phyloP scores from a whole-genome alignment of 2,888 invertebrate genomes.

The Anodontia alba region DNA sequence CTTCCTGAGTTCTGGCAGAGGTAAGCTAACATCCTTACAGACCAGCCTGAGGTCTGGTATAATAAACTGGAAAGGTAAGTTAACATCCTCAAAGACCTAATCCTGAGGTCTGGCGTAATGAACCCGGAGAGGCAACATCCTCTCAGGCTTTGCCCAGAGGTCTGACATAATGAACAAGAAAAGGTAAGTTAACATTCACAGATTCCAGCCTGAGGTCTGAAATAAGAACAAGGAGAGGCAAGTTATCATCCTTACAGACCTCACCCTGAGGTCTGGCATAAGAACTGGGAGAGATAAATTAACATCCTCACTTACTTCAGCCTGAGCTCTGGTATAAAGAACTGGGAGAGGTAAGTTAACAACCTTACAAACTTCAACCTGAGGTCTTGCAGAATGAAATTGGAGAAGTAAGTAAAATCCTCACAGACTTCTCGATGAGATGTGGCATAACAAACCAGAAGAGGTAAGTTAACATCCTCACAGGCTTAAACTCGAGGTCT shows the following conservation, averaged over 20 bases:
- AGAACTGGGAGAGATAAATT: slow-evolving; percentile 96
- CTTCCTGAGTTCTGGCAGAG: slow-evolving; percentile 99
- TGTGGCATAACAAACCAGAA: slow-evolving; percentile 98
- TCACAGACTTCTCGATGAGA: slow-evolving; percentile 94
- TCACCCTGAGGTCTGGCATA: slow-evolving; percentile 98
- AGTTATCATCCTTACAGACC: slow-evolving; percentile 97
- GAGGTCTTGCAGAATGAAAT: slow-evolving; percentile 99
- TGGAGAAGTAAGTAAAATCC: slow-evolving; percentile 89
- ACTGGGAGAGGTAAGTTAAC: slow-evolving; percentile 89
- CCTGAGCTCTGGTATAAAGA: slow-evolving; percentile 99
- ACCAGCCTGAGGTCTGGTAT: slow-evolving; percentile 97
- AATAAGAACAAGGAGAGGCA: too few relatives aligned
- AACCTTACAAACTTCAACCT: slow-evolving; percentile 95
- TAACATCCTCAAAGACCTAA: slow-evolving; percentile 90
- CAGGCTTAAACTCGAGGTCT: slow-evolving; percentile 96
- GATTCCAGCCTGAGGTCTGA: slow-evolving; percentile 97
- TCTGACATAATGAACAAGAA: too few relatives aligned
- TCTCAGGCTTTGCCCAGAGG: too few relatives aligned
- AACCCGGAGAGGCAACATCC: slow-evolving; percentile 89
- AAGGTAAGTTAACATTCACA: too few relatives aligned
- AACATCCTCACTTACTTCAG: slow-evolving; percentile 90
- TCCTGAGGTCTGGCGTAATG: slow-evolving; percentile 98
- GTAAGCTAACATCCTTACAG: slow-evolving; percentile 98
- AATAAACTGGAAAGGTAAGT: slow-evolving; percentile 96
- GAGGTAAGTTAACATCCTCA: slow-evolving; percentile 92